These are phyloP conservation scores for Sternotherus odoratus DNA, from an alignment of 2,797 vertebrate species.

Conservation along the genomic window DNA sequence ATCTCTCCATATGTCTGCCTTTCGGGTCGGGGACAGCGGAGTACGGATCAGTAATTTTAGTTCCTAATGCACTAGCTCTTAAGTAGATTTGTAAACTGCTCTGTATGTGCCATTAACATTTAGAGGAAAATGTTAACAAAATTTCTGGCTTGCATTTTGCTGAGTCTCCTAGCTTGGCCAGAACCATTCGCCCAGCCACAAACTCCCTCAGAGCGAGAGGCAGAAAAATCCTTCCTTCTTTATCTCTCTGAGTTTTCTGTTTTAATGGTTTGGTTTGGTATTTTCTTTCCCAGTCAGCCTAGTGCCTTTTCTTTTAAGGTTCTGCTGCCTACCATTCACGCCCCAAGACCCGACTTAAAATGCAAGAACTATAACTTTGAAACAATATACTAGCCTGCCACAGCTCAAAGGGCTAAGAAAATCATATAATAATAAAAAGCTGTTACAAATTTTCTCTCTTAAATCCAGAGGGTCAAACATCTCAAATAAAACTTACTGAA, in stretches of 20 bases:
- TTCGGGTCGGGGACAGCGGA: conserved; percentile 70
- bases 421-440: conserved; percentile 82
- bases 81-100: conserved; percentile 82
- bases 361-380: conserved; percentile 73
- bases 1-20: conserved; percentile 72
- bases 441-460: conserved; percentile 79
- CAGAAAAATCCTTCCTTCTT: conserved; percentile 35
- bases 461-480: conserved; percentile 78
- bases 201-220: conserved; percentile 25
- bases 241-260: not conserved
- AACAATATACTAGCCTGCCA: conserved; percentile 73
- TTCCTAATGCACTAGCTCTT: conserved; percentile 81
- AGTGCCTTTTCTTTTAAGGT: conserved; percentile 69
- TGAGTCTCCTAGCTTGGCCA: conserved; percentile 63
- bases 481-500: conserved; percentile 80
- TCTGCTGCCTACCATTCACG: conserved; percentile 70
- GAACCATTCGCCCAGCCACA: conserved; percentile 59
- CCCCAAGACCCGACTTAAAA: conserved; percentile 68
- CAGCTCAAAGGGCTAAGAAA: conserved; percentile 78
- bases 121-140: conserved; percentile 80
- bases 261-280: conserved; percentile 45
- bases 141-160: conserved; percentile 74
- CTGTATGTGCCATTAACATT: conserved; percentile 81
- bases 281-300: conserved; percentile 66
- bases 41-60: conserved; percentile 79